Base-by-base conservation (phyloP, 2,888 invertebrate genomes). In the Liposcelis brunnea region DNA sequence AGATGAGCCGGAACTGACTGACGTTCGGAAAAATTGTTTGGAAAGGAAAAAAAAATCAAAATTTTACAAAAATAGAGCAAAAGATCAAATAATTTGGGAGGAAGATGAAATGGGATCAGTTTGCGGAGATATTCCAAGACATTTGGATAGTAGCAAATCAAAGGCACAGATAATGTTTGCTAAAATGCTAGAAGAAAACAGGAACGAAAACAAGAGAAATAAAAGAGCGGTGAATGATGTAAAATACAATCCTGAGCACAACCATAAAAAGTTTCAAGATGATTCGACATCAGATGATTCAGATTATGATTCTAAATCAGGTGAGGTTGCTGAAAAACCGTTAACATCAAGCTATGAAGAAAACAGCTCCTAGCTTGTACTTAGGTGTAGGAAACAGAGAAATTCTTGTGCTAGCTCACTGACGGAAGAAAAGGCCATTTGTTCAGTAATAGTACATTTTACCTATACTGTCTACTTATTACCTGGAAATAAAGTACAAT, bases 81-180 rank as follows among this genome's bases (percentile, higher is more conserved):
- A 35, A 10, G 19, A 40, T 12, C 40, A 40, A 19, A 21, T 40
- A 3, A 40, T 40, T n/a, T 40, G 40, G 40, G 40, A 40, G 16
- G 40, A 18, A 21, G 40, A 40, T 5, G 40, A 40, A 19, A 19
- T 6, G n/a, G n/a, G 10, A 10, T 26, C 26, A 4, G 8, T 6
- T 26, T 26, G 26, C 26, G 26, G 26, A 8, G 26, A 26, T 8
- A 8, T 8, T 6, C 26, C 26, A 26, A 26, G 26, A 8, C 4
- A n/a, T n/a, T n/a, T 26, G 6, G 6, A 5, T 35, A 35, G 7
- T 16, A 10, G 35, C 4, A 14, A 15, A 35, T 16, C 16, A n/a
- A 40, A 40, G 16, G 40, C 40, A 5, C 40, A 19, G 40, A 6
- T 10, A 6, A 14, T 40, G 12, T 40, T 40, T 40, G 40, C 40